Base-by-base conservation (phyloP, 1,140 invertebrate genomes). In the Brachionus koreanus region DNA sequence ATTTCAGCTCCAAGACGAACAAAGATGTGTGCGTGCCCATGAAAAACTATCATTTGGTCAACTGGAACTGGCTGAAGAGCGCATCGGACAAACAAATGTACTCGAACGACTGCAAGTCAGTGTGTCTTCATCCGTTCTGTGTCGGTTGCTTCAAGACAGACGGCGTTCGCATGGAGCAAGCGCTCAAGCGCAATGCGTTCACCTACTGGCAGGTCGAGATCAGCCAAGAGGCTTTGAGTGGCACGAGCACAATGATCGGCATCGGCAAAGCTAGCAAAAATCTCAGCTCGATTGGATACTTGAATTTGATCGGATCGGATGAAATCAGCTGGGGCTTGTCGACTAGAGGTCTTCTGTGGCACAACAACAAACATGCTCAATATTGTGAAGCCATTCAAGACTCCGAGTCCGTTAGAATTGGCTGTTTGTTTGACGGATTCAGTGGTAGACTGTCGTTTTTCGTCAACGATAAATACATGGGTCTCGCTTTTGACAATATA, bases 291-390 rank as follows among this genome's bases (percentile, higher is more conserved):
- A 93, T 93, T 86, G 57, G 57, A 9, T 82, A 65, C 19, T 90
- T 91, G 13, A 93, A 93, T 86, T 86, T 93, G 83, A 86, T 93
- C 5, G 93, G 93, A 6, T 91, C 92, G 86, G 92, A 93, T 85
- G 88, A 90, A 42, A 87, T 92, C 46, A 90, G 92, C 46, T 93
- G 92, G 92, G 93, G 92, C 0, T 85, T 93, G 5, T 93, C 92
- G 0, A 93, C 93, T 85, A 93, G 93, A 87, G 93, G 93, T 6
- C 85, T 92, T 0, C 85, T 93, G 1, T 93, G 92, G 92, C 92
- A 93, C 85, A 89, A 89, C 16, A 79, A 79, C 33, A 37, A 29
- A 4, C 57, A 12, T 1, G 61, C 39, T 13, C 39, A 79, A n/a
- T 79, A 61, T n/a, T 19, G 49, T 37, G 61, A 79, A 29, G 39